Conservation (phyloP, 2,113 vertebrate species). For the Hystrix brachyura region DNA sequence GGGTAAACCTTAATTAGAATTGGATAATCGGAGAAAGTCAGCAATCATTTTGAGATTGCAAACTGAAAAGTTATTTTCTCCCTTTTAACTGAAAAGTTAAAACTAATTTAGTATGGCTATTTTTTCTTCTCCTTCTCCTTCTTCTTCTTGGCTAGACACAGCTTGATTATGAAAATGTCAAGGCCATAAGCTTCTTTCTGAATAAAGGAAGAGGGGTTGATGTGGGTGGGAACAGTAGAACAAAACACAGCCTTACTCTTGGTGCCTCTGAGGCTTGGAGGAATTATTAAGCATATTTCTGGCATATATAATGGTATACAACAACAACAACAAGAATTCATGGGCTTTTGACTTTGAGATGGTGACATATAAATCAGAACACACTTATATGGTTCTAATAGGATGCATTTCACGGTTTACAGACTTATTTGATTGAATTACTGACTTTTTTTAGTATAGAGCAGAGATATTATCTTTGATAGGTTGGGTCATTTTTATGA, state of each 20-base stretch:
- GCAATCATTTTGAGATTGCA: neutral
- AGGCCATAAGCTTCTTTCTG: neutral
- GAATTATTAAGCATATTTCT: neutral
- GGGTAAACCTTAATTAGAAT: neutral
- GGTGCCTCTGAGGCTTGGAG: neutral
- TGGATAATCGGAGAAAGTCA: neutral
- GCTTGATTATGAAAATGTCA: neutral
- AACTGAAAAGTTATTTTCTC: neutral
- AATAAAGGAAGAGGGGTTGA: neutral
- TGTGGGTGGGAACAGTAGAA: neutral
- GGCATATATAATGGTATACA: neutral
- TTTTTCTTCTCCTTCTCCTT: neutral
- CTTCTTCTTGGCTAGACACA: neutral
- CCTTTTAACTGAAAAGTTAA: conserved; percentile 11
- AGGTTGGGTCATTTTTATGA: neutral
- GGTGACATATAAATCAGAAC: neutral
- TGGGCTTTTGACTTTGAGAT: neutral
- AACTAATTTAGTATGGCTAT: neutral
- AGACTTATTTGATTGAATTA: neutral
- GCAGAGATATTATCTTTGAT: neutral
- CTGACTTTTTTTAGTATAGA: neutral
- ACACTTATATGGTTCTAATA: neutral
- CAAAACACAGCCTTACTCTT: neutral
- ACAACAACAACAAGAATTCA: neutral
- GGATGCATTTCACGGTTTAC: neutral